Base-by-base conservation (phyloP, 1,140 invertebrate species). In the Oscheius sp. region DNA sequence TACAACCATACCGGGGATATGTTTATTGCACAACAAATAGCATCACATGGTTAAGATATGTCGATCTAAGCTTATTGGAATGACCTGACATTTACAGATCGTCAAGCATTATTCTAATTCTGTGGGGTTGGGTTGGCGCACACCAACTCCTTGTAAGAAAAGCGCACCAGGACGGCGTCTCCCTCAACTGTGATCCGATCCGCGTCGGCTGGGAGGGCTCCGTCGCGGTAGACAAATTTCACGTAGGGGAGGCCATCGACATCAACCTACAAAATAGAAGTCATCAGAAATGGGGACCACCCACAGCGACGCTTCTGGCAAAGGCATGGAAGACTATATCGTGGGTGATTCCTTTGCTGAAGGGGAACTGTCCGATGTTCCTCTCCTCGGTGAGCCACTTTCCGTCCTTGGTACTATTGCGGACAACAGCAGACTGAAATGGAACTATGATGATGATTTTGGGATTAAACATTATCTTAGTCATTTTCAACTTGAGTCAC, bases 301-400 rank as follows among this genome's bases (percentile, higher is more conserved):
- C 4, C 31, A 63, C 69, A 1, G 69, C 58, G 3, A 71, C 45
- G 4, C 52, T 61, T 26, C 64, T 71, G 3, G 31, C 69, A 23
- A 46, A 71, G 34, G 69, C 69, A 28, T 42, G 34, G 52, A 75
- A 36, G 4, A 72, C 46, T n/a, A 75, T 34, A 32, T 75, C 73
- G 36, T 71, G 62, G 2, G 73, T 75, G 38, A 75, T 72, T 49
- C 73, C 73, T 62, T 75, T 75, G 35, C 34, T 20, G 28, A 75
- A 75, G n/a, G 73, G 73, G 20, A 75, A 75, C 2, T n/a, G 26
- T 28, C 35, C 68, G n/a, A 75, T 76, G 28, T 67, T 45, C 36
- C 73, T 38, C 18, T 75, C 73, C 29, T 75, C 73, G 0, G 46
- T 70, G 28, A 52, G 73, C 73, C 73, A 75, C 26, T 36, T 42